A percentile compares a stretch with the other conserved stretches of the same genome.
These are phyloP conservation scores for Nomada ferruginata DNA, from an alignment of 2,888 invertebrate species.

Conservation along the genomic window DNA sequence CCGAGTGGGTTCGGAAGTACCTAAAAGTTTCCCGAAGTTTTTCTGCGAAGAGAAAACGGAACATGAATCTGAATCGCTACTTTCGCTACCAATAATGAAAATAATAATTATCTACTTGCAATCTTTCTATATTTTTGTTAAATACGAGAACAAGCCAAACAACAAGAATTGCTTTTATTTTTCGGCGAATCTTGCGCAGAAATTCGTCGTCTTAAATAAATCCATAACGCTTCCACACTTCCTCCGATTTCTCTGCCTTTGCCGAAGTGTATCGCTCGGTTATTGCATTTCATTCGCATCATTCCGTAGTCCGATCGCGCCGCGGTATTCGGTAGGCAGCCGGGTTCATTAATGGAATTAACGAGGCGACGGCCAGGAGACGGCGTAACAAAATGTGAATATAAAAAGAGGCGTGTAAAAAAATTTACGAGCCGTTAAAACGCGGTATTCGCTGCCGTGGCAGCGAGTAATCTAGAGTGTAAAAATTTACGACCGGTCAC, in stretches of 20 bases:
- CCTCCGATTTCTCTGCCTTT: too few relatives aligned
- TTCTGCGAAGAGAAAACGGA: not conserved
- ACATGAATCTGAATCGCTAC: not conserved
- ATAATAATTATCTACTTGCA: too few relatives aligned
- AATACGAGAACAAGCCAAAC: too few relatives aligned
- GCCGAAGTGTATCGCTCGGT: not conserved
- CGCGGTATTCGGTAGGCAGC: not conserved
- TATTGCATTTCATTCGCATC: constrained; percentile 3
- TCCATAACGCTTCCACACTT: not conserved
- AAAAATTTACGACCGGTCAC: constrained; percentile 53
- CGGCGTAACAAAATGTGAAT: constrained; percentile 6
- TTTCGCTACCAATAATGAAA: too few relatives aligned
- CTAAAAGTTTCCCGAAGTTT: constrained; percentile 3
- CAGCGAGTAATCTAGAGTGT: constrained; percentile 41
- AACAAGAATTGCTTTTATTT: not conserved
- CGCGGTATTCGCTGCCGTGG: constrained; percentile 39
- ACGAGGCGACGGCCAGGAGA: constrained; percentile 9
- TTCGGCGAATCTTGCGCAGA: not conserved
- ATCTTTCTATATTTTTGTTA: too few relatives aligned
- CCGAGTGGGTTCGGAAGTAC: not conserved
- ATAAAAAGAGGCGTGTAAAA: constrained; percentile 23
- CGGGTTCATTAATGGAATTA: constrained; percentile 35
- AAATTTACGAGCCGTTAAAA: constrained; percentile 56
- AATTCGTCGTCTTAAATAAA: not conserved
- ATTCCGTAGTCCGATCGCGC: not conserved